A percentile compares a stretch with the other conserved stretches of the same genome.
These are phyloP conservation scores for Diglossa cyanea DNA, from an alignment of 2,797 vertebrate species.

Conservation along the genomic window DNA sequence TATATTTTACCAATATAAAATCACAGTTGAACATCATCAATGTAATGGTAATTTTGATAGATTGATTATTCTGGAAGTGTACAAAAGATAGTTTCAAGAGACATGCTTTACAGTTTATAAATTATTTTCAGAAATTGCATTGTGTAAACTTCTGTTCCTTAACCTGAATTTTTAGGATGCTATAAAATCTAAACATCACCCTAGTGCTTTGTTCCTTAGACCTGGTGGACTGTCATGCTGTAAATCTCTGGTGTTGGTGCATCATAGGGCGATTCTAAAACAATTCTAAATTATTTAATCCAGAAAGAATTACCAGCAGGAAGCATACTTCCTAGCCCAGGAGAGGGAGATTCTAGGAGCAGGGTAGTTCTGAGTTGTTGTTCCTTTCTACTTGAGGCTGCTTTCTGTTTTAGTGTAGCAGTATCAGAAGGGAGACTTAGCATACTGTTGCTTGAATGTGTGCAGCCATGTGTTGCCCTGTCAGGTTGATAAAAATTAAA, in stretches of 20 bases:
- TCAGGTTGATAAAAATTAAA: not conserved
- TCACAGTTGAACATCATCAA: not conserved
- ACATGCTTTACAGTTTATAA: not conserved
- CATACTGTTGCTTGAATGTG: not conserved
- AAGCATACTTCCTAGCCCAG: not conserved
- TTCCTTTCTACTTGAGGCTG: not conserved
- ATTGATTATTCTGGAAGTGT: not conserved
- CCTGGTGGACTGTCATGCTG: accelerated
- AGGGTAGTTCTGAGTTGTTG: not conserved
- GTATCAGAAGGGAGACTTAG: not conserved
- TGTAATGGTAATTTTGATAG: not conserved
- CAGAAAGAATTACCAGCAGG: not conserved
- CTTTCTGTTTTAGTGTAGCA: not conserved
- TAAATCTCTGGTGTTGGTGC: not conserved
- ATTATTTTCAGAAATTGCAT: not conserved
- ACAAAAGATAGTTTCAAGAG: not conserved
- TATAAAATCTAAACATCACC: not conserved
- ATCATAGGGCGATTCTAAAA: not conserved
- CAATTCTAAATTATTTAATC: not conserved
- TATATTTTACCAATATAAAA: not conserved
- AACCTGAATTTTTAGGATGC: not conserved
- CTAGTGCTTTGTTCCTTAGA: not conserved
- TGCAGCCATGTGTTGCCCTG: not conserved
- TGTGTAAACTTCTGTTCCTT: not conserved
- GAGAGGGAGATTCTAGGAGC: not conserved